Percentiles rank a stretch among this genome's conserved stretches.
Evolutionary conservation across 1,140 invertebrate species (phyloP).

Genomic region (Harlomillsia oculata): DNA sequence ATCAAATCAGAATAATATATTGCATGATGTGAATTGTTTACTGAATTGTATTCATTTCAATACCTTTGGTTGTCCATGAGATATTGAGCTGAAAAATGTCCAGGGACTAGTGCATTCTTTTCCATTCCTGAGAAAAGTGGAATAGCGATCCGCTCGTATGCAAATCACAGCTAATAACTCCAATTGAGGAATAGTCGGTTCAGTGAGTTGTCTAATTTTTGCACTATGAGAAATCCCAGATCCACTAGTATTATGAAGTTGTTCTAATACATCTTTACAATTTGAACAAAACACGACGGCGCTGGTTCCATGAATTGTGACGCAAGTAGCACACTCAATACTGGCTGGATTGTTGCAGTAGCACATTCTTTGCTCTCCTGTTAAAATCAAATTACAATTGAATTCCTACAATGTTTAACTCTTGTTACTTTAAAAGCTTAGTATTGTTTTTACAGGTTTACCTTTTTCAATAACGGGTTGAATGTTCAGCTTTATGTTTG

Average conservation of each 20-base stretch:
- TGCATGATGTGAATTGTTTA: not conserved
- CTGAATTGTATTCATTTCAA: no score
- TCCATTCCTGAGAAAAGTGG: slow-evolving; percentile 4
- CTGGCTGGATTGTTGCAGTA: slow-evolving; percentile 19
- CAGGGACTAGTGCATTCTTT: not conserved
- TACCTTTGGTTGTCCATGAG: slow-evolving; percentile 2
- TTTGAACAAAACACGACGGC: slow-evolving; percentile 17
- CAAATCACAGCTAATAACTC: slow-evolving; percentile 12
- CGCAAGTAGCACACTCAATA: slow-evolving; percentile 14
- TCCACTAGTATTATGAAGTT: slow-evolving; percentile 3
- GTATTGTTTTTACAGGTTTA: not conserved
- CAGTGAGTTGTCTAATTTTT: not conserved
- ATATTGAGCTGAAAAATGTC: slow-evolving; percentile 1
- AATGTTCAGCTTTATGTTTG: slow-evolving; percentile 1
- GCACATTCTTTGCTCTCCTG: not conserved
- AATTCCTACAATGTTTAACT: not conserved
- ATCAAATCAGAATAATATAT: not conserved
- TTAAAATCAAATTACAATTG: not conserved
- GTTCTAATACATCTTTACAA: slow-evolving; percentile 9
- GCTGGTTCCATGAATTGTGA: not conserved
- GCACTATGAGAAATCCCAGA: not conserved
- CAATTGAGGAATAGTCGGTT: not conserved
- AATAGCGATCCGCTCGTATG: slow-evolving; percentile 1
- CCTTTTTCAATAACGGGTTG: slow-evolving; percentile 3
- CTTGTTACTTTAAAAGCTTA: not conserved